phyloP scores from a whole-genome alignment of 2,888 invertebrate genomes.

The Mythimna loreyi region DNA sequence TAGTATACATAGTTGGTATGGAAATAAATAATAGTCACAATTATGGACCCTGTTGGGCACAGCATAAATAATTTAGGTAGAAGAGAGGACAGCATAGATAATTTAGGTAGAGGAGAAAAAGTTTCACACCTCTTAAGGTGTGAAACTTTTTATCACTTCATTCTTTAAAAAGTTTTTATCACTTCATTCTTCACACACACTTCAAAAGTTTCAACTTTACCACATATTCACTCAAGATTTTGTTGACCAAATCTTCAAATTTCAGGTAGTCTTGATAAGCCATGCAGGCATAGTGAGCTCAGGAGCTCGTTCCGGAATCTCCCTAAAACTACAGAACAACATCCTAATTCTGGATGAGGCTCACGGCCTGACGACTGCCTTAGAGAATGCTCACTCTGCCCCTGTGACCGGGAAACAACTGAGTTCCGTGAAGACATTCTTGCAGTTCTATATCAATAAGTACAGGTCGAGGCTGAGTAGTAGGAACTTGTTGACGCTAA shows the following conservation, averaged over 20 bases:
- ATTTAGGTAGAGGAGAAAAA: too few relatives aligned
- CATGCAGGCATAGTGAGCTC: conserved; percentile 86
- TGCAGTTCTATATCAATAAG: conserved; percentile 93
- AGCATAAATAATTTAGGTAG: too few relatives aligned
- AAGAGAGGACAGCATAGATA: too few relatives aligned
- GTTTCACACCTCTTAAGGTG: too few relatives aligned
- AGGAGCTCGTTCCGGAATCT: conserved; percentile 83
- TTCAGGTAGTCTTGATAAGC: conserved; percentile 85
- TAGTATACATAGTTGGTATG: too few relatives aligned
- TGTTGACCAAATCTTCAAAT: conserved; percentile 6
- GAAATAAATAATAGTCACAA: too few relatives aligned
- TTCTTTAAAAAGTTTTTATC: too few relatives aligned
- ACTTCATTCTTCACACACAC: too few relatives aligned
- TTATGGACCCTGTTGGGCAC: too few relatives aligned
- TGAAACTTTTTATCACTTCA: too few relatives aligned
- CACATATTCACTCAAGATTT: background rate
- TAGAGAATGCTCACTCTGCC: conserved; percentile 96
- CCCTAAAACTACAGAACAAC: conserved; percentile 92
- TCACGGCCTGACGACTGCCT: conserved; percentile 98
- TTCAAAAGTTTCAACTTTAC: background rate
- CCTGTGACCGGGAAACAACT: conserved; percentile 93
- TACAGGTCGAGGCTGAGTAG: conserved; percentile 95
- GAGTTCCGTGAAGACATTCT: conserved; percentile 91
- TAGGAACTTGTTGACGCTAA: conserved; percentile 94
- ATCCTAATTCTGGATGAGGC: conserved; percentile 98